Evolutionary conservation across 2,113 vertebrate species (phyloP).

Genomic region (Brachyhypopomus gauderio): DNA sequence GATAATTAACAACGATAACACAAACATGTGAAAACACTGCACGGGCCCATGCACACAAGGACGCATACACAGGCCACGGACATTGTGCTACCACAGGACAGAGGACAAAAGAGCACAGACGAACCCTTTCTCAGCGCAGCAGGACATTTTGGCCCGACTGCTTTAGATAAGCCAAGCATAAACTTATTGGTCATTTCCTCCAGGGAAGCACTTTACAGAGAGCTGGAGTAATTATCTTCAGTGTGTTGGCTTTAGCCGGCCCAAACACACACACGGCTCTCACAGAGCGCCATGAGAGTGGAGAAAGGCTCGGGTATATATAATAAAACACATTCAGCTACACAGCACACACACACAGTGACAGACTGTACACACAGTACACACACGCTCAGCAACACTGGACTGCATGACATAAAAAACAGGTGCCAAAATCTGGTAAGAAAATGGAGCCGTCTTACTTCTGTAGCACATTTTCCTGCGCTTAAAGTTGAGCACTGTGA

Average conservation of each 20-base stretch:
- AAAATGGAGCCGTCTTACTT: constrained; percentile 75
- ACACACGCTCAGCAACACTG: too few relatives aligned
- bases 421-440: not conserved
- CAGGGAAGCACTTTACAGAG: constrained; percentile 37
- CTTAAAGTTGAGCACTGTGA: constrained; percentile 99
- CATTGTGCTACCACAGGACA: constrained; percentile 2
- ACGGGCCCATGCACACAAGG: not conserved
- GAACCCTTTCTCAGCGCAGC: constrained; percentile 50
- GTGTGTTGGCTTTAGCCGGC: constrained; percentile 10
- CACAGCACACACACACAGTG: not conserved
- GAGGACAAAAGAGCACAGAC: constrained; percentile 43
- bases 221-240: constrained; percentile 55
- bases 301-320: constrained; percentile 1
- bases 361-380: not conserved
- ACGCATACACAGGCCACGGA: not conserved
- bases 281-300: not conserved
- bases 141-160: constrained; percentile 50
- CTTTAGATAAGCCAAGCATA: constrained; percentile 57
- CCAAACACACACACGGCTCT: not conserved
- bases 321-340: not conserved
- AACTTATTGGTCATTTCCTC: constrained; percentile 48
- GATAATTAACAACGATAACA: too few relatives aligned
- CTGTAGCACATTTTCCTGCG: constrained; percentile 99
- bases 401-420: not conserved
- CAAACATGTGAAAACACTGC: not conserved